These are phyloP conservation scores for Camponotus vicinus DNA, from an alignment of 1,140 invertebrate genomes.

Conservation along the genomic window DNA sequence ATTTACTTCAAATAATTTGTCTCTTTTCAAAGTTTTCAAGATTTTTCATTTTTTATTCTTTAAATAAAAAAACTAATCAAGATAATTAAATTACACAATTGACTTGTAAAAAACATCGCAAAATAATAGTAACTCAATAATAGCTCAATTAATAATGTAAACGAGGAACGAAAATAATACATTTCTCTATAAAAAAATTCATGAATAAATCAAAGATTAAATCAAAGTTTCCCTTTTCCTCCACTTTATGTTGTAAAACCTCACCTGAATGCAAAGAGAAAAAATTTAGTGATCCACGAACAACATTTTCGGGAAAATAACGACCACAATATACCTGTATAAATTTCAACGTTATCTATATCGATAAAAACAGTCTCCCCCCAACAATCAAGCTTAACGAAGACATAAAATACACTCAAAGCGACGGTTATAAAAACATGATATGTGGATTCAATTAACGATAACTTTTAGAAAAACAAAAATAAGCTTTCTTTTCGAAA, in stretches of 20 bases:
- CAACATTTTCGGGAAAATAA: constrained; percentile 32
- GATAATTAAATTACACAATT: not conserved
- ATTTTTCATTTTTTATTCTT: not conserved
- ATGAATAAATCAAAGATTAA: not conserved
- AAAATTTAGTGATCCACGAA: not conserved
- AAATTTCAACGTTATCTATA: constrained; percentile 18
- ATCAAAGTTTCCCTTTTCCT: not conserved
- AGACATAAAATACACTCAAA: constrained; percentile 30
- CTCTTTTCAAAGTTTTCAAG: not conserved
- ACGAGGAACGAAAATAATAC: not conserved
- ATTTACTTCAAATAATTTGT: not conserved
- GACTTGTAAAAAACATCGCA: not conserved
- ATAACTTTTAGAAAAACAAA: not conserved
- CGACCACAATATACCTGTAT: not conserved
- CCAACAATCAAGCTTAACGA: constrained; percentile 32
- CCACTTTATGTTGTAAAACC: not conserved
- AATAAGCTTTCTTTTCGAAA: too few species aligned
- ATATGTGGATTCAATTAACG: constrained; percentile 1
- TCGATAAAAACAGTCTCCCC: constrained; percentile 1
- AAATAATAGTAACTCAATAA: not conserved
- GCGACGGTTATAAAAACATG: constrained; percentile 12
- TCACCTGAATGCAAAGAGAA: not conserved
- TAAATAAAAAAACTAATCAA: not conserved
- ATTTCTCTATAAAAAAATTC: not conserved
- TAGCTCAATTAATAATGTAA: not conserved